Evolutionary conservation across 2,797 vertebrate species (phyloP), one percentile per base, ranked within the genome.

Genomic region (Prunella strophiata): DNA sequence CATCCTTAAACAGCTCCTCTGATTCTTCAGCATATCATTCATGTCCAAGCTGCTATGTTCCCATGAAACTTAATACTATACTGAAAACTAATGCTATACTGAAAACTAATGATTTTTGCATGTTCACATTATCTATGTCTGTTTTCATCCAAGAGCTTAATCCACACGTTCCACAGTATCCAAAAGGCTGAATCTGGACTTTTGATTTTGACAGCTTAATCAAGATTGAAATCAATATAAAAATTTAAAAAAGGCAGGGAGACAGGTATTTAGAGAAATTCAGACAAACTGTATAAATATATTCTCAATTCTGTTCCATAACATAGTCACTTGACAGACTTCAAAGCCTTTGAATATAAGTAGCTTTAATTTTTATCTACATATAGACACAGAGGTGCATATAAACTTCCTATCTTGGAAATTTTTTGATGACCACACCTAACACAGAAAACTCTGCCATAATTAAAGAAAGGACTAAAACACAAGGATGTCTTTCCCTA

Each of bases 361-460:
- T 15, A 66, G 27, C 29, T 75, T 84, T 27, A 22, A 22, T 45
- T 89, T 89, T 42, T 65, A 48, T 26, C 38, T 42, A 74, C 36
- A 45, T 38, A 58, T 0, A 87, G n/a, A 54, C 32, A 76, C 10
- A 42, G 17, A 3, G 4, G 2, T 23, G 4, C 45, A 61, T 10
- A 32, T 14, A 45, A 78, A 52, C 50, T 45, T 8, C 6, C 10
- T 2, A 2, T 18, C 47, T 68, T 52, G 32, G 9, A 79, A 68
- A 30, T 22, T 74, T 25, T 89, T 36, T 59, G 10, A 82, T 0
- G 0, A 59, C 3, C 42, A 11, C 32, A 54, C 7, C 32, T 32
- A 65, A 45, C 23, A 59, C 8, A 30, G 29, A 7, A 52, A 75
- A 68, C 50, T 65, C 45, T 50, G 47, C 3, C 25, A 34, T 10